Conservation (phyloP, 2,113 vertebrate genomes). For the Chunga burmeisteri region DNA sequence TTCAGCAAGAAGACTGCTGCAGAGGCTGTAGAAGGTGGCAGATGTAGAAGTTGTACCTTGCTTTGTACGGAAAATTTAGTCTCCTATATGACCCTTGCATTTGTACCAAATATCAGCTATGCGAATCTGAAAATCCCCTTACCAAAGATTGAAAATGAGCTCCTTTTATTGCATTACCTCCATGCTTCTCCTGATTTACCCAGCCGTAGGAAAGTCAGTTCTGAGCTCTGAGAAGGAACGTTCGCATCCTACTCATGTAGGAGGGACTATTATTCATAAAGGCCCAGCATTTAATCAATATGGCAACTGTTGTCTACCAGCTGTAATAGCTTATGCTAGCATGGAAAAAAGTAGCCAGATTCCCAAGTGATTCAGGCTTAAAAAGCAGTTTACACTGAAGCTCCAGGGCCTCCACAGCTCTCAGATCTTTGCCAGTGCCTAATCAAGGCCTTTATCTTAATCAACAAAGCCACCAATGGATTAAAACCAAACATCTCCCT, state of each 20-base stretch:
- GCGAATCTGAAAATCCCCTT: neutral
- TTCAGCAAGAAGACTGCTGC: neutral
- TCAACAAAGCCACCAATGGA: constrained; percentile 13
- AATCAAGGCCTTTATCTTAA: constrained; percentile 44
- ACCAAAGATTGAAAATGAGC: neutral
- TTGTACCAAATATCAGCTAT: neutral
- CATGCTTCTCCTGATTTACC: neutral
- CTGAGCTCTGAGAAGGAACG: neutral
- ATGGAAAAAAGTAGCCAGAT: constrained; percentile 21
- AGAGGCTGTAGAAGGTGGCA: neutral
- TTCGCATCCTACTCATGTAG: neutral
- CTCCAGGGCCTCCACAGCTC: neutral
- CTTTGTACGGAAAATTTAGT: neutral
- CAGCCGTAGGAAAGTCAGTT: neutral
- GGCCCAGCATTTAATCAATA: neutral
- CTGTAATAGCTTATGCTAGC: neutral
- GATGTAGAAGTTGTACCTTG: neutral
- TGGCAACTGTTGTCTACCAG: constrained; percentile 10
- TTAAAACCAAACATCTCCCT: constrained; percentile 33
- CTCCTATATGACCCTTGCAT: neutral
- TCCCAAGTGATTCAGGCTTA: constrained; percentile 6
- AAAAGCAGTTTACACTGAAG: neutral
- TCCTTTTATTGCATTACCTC: neutral
- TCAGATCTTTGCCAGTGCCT: constrained; percentile 27
- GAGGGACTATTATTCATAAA: neutral